Evolutionary conservation across 1,140 invertebrate species (phyloP).

Genomic region (Pogonognathellus flavescens): DNA sequence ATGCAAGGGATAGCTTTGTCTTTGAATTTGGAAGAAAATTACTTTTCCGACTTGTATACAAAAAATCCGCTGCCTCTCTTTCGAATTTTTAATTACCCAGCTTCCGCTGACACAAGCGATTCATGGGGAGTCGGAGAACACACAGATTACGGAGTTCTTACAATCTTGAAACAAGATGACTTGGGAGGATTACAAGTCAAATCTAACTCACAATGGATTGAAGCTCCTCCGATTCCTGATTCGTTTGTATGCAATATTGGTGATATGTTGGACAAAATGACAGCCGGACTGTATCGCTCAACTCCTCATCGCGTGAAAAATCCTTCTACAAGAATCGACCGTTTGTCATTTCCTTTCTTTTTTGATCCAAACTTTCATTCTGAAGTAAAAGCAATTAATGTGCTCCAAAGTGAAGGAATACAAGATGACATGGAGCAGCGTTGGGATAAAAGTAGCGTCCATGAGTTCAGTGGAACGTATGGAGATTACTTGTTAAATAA

Average conservation of each 20-base stretch:
- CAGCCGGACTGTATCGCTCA: constrained; percentile 53
- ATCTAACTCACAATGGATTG: constrained; percentile 44
- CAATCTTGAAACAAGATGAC: constrained; percentile 60
- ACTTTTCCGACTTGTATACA: constrained; percentile 24
- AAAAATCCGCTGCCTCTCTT: constrained; percentile 54
- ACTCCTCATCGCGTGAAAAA: constrained; percentile 58
- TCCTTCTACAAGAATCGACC: background rate
- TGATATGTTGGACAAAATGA: constrained; percentile 59
- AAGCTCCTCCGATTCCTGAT: constrained; percentile 55
- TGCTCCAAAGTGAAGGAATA: background rate
- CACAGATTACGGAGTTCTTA: constrained; percentile 60
- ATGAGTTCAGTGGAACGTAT: constrained; percentile 53
- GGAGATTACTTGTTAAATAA: constrained; percentile 58
- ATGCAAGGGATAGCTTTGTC: constrained; percentile 57
- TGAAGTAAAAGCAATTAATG: constrained; percentile 27
- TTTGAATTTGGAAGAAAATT: constrained; percentile 56
- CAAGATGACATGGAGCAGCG: constrained; percentile 37
- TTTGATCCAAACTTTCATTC: constrained; percentile 60
- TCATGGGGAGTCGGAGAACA: constrained; percentile 58
- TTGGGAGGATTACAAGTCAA: constrained; percentile 58
- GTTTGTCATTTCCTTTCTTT: constrained; percentile 61
- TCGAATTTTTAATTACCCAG: constrained; percentile 58
- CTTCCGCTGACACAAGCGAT: background rate
- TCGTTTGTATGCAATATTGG: constrained; percentile 63
- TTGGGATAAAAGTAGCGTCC: constrained; percentile 59